Evolutionary conservation across 1,140 invertebrate species (phyloP).

Genomic region (Araneus ventricosus): DNA sequence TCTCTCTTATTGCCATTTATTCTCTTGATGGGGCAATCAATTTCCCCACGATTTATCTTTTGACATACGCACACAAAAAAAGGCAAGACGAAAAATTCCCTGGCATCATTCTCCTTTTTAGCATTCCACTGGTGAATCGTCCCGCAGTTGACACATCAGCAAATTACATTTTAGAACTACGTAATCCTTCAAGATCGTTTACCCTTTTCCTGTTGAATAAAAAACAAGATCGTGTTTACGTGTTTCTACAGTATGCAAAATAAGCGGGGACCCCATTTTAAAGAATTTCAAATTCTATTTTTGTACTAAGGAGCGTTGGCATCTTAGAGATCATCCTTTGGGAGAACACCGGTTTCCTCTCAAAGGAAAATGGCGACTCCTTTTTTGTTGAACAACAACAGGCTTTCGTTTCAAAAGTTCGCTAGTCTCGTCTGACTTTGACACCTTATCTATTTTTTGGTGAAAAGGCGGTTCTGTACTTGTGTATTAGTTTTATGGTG

Average conservation of each 20-base stretch:
- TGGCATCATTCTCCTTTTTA: background rate
- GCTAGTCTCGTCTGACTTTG: background rate
- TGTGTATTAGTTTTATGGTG: too few relatives aligned
- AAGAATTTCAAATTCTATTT: background rate
- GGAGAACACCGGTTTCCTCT: slow-evolving; percentile 2
- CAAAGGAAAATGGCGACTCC: background rate
- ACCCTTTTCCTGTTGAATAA: slow-evolving; percentile 7
- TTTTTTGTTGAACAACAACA: background rate
- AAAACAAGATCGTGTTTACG: slow-evolving; percentile 22
- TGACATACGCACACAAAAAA: too few relatives aligned
- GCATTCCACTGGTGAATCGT: background rate
- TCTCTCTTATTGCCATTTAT: background rate
- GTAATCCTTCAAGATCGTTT: slow-evolving; percentile 22
- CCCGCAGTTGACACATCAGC: slow-evolving; percentile 8
- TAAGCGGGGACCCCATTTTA: background rate
- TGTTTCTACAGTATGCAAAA: background rate
- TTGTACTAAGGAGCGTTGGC: background rate
- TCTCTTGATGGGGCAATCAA: background rate
- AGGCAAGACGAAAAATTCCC: background rate
- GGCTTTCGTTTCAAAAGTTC: background rate
- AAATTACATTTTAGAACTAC: slow-evolving; percentile 30
- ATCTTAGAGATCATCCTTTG: background rate
- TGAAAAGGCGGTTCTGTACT: too few relatives aligned
- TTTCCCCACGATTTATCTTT: background rate
- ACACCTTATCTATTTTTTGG: too few relatives aligned